Percentiles rank a stretch among this genome's conserved stretches.
Conservation (phyloP, 2,797 vertebrate species). For the Ctenochaetus hawaiiensis region DNA sequence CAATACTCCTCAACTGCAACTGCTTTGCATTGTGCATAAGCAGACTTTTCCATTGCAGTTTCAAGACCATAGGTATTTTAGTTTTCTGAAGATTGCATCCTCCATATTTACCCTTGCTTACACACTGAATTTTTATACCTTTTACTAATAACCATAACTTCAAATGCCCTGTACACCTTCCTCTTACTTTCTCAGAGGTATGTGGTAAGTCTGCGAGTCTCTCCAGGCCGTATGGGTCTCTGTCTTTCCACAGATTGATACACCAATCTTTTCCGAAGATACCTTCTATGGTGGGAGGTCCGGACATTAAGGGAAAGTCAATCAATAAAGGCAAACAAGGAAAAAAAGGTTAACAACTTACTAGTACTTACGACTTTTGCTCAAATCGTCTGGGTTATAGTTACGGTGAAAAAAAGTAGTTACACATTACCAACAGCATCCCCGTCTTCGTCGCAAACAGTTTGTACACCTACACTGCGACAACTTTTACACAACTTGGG, state of each 20-base stretch:
- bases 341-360: constrained; percentile 7
- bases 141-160: not conserved
- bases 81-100: not conserved
- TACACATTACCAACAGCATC: constrained; percentile 42
- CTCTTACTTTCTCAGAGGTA: constrained; percentile 63
- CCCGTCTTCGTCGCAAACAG: constrained; percentile 40
- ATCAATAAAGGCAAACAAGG: not conserved
- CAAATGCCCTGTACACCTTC: not conserved
- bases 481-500: constrained; percentile 51
- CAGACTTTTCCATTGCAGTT: too few relatives aligned
- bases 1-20: not conserved
- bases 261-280: constrained; percentile 85
- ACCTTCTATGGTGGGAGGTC: constrained; percentile 73
- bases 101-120: not conserved
- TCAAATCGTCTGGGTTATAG: not conserved
- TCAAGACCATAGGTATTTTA: too few relatives aligned
- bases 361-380: not conserved
- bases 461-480: constrained; percentile 74
- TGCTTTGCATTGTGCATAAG: not conserved
- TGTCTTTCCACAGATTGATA: constrained; percentile 80
- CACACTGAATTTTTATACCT: not conserved
- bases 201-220: constrained; percentile 36
- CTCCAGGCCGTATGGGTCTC: constrained; percentile 53
- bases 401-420: not conserved
- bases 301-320: constrained; percentile 41